phyloP scores from a whole-genome alignment of 2,797 vertebrate species.

The Anolis apletophallus region DNA sequence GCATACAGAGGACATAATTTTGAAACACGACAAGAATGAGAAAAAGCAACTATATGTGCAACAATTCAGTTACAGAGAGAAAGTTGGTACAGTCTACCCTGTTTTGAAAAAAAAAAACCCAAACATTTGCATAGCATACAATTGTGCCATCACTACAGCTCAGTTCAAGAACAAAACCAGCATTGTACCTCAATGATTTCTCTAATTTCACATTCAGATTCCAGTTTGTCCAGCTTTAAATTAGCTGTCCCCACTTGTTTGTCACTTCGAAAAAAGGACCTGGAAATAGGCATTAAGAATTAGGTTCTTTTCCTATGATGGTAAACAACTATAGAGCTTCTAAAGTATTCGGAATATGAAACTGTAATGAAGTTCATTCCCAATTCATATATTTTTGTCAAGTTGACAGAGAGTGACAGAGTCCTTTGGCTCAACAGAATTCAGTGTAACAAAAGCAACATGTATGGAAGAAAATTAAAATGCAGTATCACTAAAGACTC shows the following conservation, averaged over 20 bases:
- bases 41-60: background rate
- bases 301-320: background rate
- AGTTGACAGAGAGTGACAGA: background rate
- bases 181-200: conserved; percentile 87
- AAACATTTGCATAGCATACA: background rate
- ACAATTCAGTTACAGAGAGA: background rate
- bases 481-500: background rate
- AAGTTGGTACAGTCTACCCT: background rate
- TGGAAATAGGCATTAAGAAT: conserved; percentile 45
- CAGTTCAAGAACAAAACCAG: background rate
- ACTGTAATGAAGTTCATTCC: background rate
- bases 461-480: background rate
- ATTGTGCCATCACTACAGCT: background rate
- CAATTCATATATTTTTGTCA: background rate
- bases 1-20: background rate
- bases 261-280: conserved; percentile 90
- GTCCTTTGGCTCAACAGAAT: background rate
- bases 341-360: background rate
- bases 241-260: conserved; percentile 91
- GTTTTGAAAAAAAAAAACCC: background rate
- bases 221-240: conserved; percentile 93
- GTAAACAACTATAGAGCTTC: background rate
- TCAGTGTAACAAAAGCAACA: background rate
- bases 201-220: conserved; percentile 92
- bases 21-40: background rate